Evolutionary conservation across 2,797 vertebrate species (phyloP).

Genomic region (Neosilurus hyrtlii): DNA sequence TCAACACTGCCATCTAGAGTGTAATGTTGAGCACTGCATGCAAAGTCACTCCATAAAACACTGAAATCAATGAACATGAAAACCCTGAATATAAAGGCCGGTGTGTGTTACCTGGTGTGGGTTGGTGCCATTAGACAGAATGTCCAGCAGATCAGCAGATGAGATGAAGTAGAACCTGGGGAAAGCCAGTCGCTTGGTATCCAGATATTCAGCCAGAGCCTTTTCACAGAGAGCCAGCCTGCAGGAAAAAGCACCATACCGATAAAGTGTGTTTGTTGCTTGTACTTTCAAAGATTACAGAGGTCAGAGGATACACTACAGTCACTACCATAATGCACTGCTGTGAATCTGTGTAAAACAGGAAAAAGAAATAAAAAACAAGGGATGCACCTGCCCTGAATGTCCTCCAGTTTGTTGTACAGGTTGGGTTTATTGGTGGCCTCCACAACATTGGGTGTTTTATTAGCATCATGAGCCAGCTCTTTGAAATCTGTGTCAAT

Average conservation of each 20-base stretch:
- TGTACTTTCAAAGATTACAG: constrained; percentile 7
- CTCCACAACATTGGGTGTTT: constrained; percentile 88
- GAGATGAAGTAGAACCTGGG: constrained; percentile 98
- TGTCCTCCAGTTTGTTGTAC: constrained; percentile 82
- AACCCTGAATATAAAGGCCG: neutral
- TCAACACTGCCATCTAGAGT: constrained; percentile 68
- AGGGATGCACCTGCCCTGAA: constrained; percentile 79
- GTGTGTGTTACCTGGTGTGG: constrained; percentile 81
- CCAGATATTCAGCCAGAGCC: constrained; percentile 90
- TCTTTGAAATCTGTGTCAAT: constrained; percentile 92
- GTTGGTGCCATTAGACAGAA: constrained; percentile 90
- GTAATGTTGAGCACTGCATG: neutral
- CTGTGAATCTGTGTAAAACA: neutral
- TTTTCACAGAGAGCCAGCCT: constrained; percentile 93
- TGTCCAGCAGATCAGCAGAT: constrained; percentile 92
- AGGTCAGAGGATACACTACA: constrained; percentile 31
- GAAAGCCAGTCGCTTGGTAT: constrained; percentile 91
- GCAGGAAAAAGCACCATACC: constrained; percentile 76
- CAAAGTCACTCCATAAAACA: neutral
- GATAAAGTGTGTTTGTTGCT: constrained; percentile 63
- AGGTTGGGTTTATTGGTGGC: constrained; percentile 86
- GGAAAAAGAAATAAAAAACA: constrained; percentile 27
- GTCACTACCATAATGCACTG: constrained; percentile 12
- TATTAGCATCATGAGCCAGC: constrained; percentile 73
- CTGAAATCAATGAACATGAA: neutral